phyloP scores from a whole-genome alignment of 2,113 vertebrate species.

The Rhea pennata region DNA sequence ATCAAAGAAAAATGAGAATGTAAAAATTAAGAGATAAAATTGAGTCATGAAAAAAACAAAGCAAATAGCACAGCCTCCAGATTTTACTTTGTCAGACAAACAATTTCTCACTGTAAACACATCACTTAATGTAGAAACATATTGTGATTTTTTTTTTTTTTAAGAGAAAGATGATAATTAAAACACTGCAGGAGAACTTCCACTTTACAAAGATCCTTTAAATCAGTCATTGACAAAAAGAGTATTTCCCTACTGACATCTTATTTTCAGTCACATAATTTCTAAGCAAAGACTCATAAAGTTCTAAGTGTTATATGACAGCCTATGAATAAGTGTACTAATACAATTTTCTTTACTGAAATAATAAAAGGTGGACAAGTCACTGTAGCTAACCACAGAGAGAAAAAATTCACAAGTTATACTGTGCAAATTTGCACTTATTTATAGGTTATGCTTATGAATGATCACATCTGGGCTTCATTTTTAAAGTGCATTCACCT shows the following conservation, averaged over 20 bases:
- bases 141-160: no score
- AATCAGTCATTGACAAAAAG: background rate
- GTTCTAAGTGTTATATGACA: background rate
- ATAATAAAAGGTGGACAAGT: background rate
- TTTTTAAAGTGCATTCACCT: background rate
- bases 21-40: background rate
- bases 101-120: background rate
- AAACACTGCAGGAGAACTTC: background rate
- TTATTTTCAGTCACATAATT: background rate
- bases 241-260: background rate
- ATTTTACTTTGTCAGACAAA: background rate
- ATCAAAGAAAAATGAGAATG: background rate
- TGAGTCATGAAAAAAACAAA: background rate
- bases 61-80: background rate
- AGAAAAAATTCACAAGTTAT: background rate
- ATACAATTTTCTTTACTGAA: background rate
- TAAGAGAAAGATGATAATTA: background rate
- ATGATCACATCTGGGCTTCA: background rate
- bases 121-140: no score
- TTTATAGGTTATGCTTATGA: background rate
- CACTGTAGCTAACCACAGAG: rapidly evolving
- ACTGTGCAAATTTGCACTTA: background rate
- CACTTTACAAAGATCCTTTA: background rate
- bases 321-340: background rate
- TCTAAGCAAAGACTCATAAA: background rate